Conservation (phyloP, 2,888 invertebrate genomes). For the Ophioninae sp. region DNA sequence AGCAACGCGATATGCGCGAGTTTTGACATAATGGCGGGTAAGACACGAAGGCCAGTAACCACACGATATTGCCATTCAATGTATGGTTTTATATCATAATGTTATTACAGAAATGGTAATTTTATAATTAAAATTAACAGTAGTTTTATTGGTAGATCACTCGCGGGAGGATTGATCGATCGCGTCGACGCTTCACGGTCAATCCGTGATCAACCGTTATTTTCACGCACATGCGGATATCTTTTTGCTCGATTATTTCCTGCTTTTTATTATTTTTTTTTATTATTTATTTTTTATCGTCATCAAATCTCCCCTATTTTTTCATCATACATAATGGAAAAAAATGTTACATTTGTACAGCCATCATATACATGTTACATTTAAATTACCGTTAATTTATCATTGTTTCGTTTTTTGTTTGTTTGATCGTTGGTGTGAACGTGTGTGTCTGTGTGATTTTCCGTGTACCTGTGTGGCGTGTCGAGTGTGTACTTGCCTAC, state of each 20-base stretch:
- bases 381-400: constrained; percentile 79
- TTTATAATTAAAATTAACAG: constrained; percentile 84
- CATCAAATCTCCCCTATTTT: constrained; percentile 68
- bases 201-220: constrained; percentile 68
- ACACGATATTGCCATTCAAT: constrained; percentile 76
- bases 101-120: constrained; percentile 87
- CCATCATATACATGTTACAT: constrained; percentile 82
- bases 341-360: constrained; percentile 82
- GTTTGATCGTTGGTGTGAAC: constrained; percentile 44
- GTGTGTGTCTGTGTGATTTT: constrained; percentile 64
- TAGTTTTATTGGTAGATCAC: constrained; percentile 83
- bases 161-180: constrained; percentile 74
- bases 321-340: constrained; percentile 79
- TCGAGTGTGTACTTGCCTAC: constrained; percentile 68
- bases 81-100: constrained; percentile 80
- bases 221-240: constrained; percentile 68
- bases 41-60: constrained; percentile 41
- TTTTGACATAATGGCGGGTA: background rate
- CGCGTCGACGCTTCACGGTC: constrained; percentile 65
- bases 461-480: constrained; percentile 66
- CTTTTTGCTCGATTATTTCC: constrained; percentile 61
- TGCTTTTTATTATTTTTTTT: constrained; percentile 67
- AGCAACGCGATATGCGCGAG: constrained; percentile 5
- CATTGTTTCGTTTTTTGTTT: constrained; percentile 68
- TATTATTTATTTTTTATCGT: constrained; percentile 18